Conservation (phyloP, 1,140 invertebrate genomes). For the Nomia melanderi region DNA sequence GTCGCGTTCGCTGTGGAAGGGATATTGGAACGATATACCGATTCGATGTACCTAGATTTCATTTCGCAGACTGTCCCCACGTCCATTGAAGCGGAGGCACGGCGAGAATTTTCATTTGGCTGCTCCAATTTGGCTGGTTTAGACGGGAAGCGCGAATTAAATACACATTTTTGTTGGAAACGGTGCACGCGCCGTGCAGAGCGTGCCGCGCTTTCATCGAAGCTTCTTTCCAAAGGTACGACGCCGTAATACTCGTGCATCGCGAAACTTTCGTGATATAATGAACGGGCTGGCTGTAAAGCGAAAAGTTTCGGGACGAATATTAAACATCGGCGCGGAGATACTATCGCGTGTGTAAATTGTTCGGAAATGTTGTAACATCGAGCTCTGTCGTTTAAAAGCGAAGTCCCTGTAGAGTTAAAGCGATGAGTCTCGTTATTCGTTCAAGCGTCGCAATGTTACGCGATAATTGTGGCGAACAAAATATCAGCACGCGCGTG, state of each 20-base stretch:
- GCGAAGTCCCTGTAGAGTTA: no score
- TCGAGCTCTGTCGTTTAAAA: background rate
- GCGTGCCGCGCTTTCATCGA: background rate
- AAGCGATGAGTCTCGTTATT: no score
- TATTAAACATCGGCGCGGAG: background rate
- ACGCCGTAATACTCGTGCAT: background rate
- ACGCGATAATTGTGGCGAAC: background rate
- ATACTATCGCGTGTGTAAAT: background rate
- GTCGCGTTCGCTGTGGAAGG: conserved; percentile 32
- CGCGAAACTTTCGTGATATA: background rate
- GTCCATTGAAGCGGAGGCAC: conserved; percentile 2
- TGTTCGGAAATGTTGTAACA: background rate
- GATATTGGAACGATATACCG: conserved; percentile 58
- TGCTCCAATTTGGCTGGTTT: conserved; percentile 1
- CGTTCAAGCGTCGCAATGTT: no score
- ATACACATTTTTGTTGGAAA: conserved; percentile 45
- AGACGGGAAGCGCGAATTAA: conserved; percentile 43
- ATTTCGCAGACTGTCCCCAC: conserved; percentile 25
- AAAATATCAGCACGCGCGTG: no score
- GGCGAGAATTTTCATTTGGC: conserved; percentile 62
- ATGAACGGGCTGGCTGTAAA: background rate
- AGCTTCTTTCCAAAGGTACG: background rate
- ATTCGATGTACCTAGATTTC: conserved; percentile 56
- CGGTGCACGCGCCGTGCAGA: background rate
- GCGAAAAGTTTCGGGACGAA: background rate